A percentile compares a stretch with the other conserved stretches of the same genome.
These are phyloP conservation scores for Lycaon pictus DNA, from an alignment of 2,113 vertebrate species.

Conservation along the genomic window DNA sequence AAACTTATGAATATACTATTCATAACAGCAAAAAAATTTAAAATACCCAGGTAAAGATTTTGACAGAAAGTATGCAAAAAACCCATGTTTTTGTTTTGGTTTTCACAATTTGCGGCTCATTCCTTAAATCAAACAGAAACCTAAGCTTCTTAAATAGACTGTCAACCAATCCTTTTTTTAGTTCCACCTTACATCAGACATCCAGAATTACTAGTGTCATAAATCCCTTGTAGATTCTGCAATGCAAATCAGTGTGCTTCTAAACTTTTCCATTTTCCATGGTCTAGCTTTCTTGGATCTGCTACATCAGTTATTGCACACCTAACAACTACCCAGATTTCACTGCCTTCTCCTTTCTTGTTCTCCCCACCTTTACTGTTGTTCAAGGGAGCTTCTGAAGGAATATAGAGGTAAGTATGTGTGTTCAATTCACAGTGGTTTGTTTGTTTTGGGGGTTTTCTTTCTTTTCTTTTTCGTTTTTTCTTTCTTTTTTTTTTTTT, in stretches of 20 bases:
- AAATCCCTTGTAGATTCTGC: not conserved
- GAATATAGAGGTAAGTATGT: not conserved
- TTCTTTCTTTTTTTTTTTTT: too few relatives aligned
- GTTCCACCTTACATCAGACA: not conserved
- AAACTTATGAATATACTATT: not conserved
- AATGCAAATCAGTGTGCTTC: not conserved
- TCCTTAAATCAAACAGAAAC: conserved; percentile 42
- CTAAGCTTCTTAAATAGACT: not conserved
- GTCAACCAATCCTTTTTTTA: not conserved
- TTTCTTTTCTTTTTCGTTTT: too few relatives aligned
- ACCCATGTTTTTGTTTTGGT: not conserved
- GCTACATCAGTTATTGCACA: not conserved
- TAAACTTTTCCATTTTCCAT: not conserved
- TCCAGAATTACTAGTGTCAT: not conserved
- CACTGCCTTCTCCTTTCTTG: not conserved
- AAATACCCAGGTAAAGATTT: not conserved
- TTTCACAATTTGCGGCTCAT: not conserved
- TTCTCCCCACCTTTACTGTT: not conserved
- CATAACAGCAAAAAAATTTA: not conserved
- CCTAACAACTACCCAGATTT: not conserved
- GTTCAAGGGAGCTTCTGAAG: not conserved
- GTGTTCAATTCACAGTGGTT: not conserved
- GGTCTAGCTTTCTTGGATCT: conserved; percentile 10
- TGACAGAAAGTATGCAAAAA: not conserved
- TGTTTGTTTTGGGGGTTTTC: not conserved